phyloP scores from a whole-genome alignment of 2,888 invertebrate genomes.

The Brachylomia viminalis region DNA sequence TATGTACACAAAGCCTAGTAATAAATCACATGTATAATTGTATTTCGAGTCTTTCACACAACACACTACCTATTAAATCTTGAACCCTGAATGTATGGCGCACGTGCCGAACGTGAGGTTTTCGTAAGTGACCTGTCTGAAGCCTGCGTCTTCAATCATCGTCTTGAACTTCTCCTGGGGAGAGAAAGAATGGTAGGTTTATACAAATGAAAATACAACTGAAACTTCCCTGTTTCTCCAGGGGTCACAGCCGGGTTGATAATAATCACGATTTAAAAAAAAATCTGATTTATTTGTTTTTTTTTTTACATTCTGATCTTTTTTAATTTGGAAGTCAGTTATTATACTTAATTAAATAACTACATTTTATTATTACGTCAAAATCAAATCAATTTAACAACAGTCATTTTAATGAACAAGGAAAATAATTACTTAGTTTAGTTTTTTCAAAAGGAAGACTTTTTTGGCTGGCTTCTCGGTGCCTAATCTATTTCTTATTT shows the following conservation, averaged over 20 bases:
- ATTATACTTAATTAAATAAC: too few species aligned
- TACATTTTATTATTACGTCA: too few species aligned
- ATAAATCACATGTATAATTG: slow-evolving; percentile 10
- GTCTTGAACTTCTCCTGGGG: slow-evolving; percentile 94
- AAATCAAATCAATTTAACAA: too few species aligned
- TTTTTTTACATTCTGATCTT: too few species aligned
- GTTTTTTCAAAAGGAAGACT: too few species aligned
- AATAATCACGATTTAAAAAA: too few species aligned
- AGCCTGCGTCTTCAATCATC: slow-evolving; percentile 98
- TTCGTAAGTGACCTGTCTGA: slow-evolving; percentile 96
- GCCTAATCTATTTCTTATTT: too few species aligned
- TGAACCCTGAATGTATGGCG: slow-evolving; percentile 99
- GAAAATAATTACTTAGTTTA: too few species aligned
- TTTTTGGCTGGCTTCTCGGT: too few species aligned
- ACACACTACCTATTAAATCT: slow-evolving; percentile 91
- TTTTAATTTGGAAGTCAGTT: too few species aligned
- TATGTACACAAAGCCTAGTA: slow-evolving; percentile 44
- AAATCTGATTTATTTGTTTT: too few species aligned
- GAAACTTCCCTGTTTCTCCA: background rate
- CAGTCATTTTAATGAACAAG: too few species aligned
- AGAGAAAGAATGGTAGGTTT: background rate
- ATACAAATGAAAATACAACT: background rate
- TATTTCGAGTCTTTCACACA: background rate
- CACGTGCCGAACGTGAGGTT: slow-evolving; percentile 97
- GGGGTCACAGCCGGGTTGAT: background rate